Base-by-base conservation (phyloP, 2,888 invertebrate genomes). In the Torymus texanus region DNA sequence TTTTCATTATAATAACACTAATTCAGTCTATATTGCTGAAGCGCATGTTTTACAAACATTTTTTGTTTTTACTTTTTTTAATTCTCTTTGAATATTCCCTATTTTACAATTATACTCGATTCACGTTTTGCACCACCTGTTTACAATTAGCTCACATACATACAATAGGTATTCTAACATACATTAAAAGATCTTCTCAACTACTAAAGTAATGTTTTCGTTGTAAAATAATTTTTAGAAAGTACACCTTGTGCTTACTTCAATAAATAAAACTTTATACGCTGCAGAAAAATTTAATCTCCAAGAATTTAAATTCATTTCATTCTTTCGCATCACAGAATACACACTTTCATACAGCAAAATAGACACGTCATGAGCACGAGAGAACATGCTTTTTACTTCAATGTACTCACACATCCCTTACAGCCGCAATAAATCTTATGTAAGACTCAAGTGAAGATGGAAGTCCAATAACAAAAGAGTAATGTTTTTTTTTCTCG, bases 1-100 rank as follows among this genome's bases (percentile, higher is more conserved):
- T 75, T 67, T 59, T 75, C 29, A 75, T 53, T 21, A 70, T n/a
- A 56, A 63, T 68, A 53, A 75, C 18, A 51, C 56, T n/a, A 56
- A 63, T 61, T 76, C 76, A 70, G 76, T 70, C 56, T 59, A 67
- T 66, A 18, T 2, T n/a, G 10, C n/a, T 59, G 2, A 75, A 74
- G 66, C 50, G 50, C 12, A 67, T 50, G 21, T 29, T 21, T 66
- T n/a, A 1, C n/a, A 56, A 13, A 41, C 18, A 2, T 51, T 67
- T 58, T 51, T 74, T 41, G 41, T 41, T 41, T 41, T 51, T 59
- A 13, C 29, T 53, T 18, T 21, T 18, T 14, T 62, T n/a, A 61
- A 16, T 62, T 61, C 41, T 59, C 18, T 50, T 5, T 18, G 18
- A 50, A 18, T 59, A n/a, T 24, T 41, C 55, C 18, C 18, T 21